phyloP scores from a whole-genome alignment of 1,140 invertebrate genomes.

The Euschistus heros region DNA sequence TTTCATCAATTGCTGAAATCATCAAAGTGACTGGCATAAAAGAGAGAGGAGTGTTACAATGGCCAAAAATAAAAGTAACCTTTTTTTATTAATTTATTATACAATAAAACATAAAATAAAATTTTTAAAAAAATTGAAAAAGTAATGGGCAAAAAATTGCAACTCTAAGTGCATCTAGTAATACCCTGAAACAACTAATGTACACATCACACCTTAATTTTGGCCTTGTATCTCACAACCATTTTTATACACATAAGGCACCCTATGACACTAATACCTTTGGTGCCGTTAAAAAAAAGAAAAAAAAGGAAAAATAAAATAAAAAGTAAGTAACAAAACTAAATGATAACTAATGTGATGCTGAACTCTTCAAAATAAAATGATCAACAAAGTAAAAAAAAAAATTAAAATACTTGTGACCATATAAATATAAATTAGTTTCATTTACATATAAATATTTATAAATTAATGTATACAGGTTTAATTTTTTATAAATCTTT shows the following conservation, averaged over 20 bases:
- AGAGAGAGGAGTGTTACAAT: neutral
- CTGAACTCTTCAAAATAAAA: neutral
- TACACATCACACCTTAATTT: neutral
- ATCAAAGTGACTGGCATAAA: too few relatives aligned
- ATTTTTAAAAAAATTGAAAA: neutral
- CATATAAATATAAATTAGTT: constrained; percentile 1
- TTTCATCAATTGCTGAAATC: too few relatives aligned
- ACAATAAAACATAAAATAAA: neutral
- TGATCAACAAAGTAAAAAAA: constrained; percentile 8
- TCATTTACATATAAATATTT: constrained; percentile 10
- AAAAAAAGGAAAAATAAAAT: neutral
- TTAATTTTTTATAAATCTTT: neutral
- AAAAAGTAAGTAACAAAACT: neutral
- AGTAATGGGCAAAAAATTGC: neutral
- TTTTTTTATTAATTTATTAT: neutral
- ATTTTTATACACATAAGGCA: neutral
- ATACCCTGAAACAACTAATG: neutral
- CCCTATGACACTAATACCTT: constrained; percentile 11
- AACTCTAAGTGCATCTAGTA: neutral
- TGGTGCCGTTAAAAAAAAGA: constrained; percentile 6
- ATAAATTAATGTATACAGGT: constrained; percentile 3
- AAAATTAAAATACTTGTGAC: neutral
- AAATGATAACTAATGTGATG: constrained; percentile 5
- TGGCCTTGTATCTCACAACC: constrained; percentile 5
- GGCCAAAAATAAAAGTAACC: neutral